These are phyloP conservation scores for Podotricha telesiphe DNA, from an alignment of 2,888 invertebrate species.

Conservation along the genomic window DNA sequence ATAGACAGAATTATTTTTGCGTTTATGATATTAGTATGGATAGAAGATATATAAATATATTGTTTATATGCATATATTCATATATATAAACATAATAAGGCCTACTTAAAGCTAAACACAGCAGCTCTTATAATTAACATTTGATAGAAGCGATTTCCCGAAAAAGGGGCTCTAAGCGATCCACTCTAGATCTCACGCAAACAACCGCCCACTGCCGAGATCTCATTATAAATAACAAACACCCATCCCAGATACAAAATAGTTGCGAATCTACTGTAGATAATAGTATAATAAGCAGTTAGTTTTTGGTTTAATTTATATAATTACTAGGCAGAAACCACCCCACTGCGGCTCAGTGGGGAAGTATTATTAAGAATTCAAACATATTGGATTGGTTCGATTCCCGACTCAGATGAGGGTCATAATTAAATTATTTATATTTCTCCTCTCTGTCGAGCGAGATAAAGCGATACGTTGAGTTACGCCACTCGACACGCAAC, in stretches of 20 bases:
- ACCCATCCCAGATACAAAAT: conserved; percentile 35
- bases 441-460: no score
- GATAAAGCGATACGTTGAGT: no score
- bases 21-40: no score
- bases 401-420: no score
- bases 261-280: conserved; percentile 27
- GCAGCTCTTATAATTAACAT: conserved; percentile 40
- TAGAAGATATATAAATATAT: no score
- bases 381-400: no score
- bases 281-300: neutral
- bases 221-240: conserved; percentile 45
- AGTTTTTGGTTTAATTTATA: conserved; percentile 1
- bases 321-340: neutral
- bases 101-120: conserved; percentile 12
- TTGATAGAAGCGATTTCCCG: conserved; percentile 39
- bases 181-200: conserved; percentile 44
- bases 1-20: no score
- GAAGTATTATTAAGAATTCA: no score
- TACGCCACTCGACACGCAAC: no score
- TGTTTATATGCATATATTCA: neutral
- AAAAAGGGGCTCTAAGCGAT: conserved; percentile 40
- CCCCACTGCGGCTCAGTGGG: no score
- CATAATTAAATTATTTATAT: no score
- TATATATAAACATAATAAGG: neutral
- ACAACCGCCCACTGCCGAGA: conserved; percentile 41